phyloP scores from a whole-genome alignment of 2,797 vertebrate species.

The Fistularia tabacaria region DNA sequence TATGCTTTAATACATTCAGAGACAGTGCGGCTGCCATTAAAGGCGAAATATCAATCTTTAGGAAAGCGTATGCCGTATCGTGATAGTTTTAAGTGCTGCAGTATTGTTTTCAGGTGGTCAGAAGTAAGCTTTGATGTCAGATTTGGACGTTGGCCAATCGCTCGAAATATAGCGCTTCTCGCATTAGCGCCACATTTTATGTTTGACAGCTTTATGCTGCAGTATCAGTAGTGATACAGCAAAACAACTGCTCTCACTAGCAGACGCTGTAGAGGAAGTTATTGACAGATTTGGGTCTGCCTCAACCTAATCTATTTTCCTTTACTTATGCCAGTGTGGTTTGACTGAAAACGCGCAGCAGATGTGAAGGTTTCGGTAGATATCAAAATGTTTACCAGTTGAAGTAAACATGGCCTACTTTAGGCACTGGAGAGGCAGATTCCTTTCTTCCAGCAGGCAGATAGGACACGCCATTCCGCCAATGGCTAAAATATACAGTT shows the following conservation, averaged over 20 bases:
- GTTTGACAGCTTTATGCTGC: slow-evolving; percentile 59
- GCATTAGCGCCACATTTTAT: slow-evolving; percentile 57
- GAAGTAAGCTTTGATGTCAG: slow-evolving; percentile 33
- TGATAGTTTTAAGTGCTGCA: neutral
- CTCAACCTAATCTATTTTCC: slow-evolving; percentile 60
- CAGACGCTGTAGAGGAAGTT: slow-evolving; percentile 51
- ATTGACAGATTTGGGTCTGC: slow-evolving; percentile 64
- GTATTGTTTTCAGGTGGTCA: slow-evolving; percentile 34
- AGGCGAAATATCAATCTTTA: slow-evolving; percentile 6
- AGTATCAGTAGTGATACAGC: slow-evolving; percentile 55
- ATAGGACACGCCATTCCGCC: slow-evolving; percentile 73
- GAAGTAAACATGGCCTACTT: slow-evolving; percentile 79
- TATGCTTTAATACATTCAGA: slow-evolving; percentile 39
- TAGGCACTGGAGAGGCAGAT: slow-evolving; percentile 70
- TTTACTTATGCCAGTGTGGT: slow-evolving; percentile 62
- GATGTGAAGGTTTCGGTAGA: slow-evolving; percentile 79
- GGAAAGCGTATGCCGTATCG: slow-evolving; percentile 1
- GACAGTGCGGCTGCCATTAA: slow-evolving; percentile 15
- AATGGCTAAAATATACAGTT: slow-evolving; percentile 81
- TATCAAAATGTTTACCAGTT: slow-evolving; percentile 83
- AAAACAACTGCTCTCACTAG: slow-evolving; percentile 45
- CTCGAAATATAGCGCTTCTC: slow-evolving; percentile 57
- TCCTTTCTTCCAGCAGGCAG: slow-evolving; percentile 68
- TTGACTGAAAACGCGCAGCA: slow-evolving; percentile 75
- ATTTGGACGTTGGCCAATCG: slow-evolving; percentile 49